phyloP scores from a whole-genome alignment of 1,140 invertebrate genomes.

The Cydia amplana region DNA sequence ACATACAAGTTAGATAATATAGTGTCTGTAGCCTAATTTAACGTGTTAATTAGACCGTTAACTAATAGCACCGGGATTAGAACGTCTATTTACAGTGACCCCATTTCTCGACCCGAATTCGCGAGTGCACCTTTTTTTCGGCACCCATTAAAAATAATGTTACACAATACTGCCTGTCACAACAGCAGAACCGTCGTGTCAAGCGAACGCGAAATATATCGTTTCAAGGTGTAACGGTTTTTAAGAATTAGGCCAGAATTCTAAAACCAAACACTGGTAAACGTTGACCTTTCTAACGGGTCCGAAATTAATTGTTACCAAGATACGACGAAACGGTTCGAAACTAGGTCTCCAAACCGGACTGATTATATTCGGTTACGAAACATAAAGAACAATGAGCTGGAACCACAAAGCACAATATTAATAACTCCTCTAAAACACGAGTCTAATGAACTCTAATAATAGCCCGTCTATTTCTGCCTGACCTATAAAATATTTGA shows the following conservation, averaged over 20 bases:
- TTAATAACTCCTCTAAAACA: constrained; percentile 37
- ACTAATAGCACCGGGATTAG: constrained; percentile 62
- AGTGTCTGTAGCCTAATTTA: constrained; percentile 47
- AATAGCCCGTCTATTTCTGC: constrained; percentile 60
- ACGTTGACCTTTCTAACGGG: constrained; percentile 13
- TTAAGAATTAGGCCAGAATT: constrained; percentile 24
- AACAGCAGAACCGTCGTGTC: constrained; percentile 56
- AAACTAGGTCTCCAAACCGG: constrained; percentile 10
- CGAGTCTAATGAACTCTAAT: constrained; percentile 57
- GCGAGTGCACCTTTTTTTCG: constrained; percentile 66
- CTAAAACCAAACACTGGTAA: constrained; percentile 20
- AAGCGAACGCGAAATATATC: constrained; percentile 55
- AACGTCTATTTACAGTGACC: constrained; percentile 71
- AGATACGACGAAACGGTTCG: neutral
- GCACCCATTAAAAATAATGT: constrained; percentile 68
- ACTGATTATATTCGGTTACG: constrained; percentile 24
- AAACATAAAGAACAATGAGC: constrained; percentile 25
- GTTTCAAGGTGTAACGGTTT: constrained; percentile 50
- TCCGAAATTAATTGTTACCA: constrained; percentile 6
- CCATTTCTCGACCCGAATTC: constrained; percentile 70
- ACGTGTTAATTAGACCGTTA: constrained; percentile 70
- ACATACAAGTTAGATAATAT: constrained; percentile 44
- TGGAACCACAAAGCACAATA: constrained; percentile 37
- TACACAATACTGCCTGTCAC: constrained; percentile 67
- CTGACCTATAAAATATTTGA: constrained; percentile 59